Percentiles rank a stretch among this genome's conserved stretches.
Evolutionary conservation across 2,113 vertebrate species (phyloP).

Genomic region (Circaetus cinerascens): DNA sequence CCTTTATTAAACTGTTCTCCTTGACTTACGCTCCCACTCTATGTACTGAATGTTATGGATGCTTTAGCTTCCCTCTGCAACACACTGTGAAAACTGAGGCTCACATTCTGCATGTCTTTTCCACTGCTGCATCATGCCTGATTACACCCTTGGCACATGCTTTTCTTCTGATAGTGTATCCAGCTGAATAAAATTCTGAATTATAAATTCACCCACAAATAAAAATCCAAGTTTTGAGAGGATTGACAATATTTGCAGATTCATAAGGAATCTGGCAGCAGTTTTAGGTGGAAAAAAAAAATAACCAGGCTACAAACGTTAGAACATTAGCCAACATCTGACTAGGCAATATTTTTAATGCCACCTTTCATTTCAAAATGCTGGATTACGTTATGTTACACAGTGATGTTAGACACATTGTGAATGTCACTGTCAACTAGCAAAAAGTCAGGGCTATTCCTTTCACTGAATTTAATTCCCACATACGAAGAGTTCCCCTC

Average conservation of each 20-base stretch:
- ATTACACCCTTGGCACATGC: background rate
- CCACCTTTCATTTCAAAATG: background rate
- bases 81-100: background rate
- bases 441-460: background rate
- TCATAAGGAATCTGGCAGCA: background rate
- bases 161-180: background rate
- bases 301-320: background rate
- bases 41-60: background rate
- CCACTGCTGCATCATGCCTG: fast-evolving
- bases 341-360: background rate
- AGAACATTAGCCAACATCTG: background rate
- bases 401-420: background rate
- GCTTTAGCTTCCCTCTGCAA: background rate
- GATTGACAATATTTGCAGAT: background rate
- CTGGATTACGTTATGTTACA: background rate
- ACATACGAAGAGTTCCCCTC: background rate
- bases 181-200: background rate
- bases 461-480: background rate
- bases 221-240: background rate
- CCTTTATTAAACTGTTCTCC: background rate
- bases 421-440: background rate
- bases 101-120: background rate
- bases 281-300: background rate
- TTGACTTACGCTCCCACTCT: background rate
- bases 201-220: background rate